phyloP scores from a whole-genome alignment of 2,113 vertebrate genomes.

The Larimichthys crocea region DNA sequence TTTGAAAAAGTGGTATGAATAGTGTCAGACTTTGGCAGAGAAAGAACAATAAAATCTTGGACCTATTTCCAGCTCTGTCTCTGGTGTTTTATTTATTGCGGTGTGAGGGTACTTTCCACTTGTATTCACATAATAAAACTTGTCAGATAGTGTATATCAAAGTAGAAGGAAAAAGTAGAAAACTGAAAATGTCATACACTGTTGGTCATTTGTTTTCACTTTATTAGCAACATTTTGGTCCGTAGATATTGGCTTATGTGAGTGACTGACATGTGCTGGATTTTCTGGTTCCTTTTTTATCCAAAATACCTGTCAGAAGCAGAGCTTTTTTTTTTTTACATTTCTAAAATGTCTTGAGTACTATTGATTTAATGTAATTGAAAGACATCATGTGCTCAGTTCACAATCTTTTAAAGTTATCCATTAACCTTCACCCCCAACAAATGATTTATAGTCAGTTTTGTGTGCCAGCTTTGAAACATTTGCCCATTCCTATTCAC shows the following conservation, averaged over 20 bases:
- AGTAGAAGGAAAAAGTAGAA: too few species aligned
- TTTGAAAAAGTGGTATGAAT: neutral
- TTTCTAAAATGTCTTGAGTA: neutral
- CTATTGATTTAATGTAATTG: neutral
- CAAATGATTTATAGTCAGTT: slow-evolving; percentile 1
- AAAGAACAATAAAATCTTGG: neutral
- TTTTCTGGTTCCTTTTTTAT: neutral
- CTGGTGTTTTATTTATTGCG: neutral
- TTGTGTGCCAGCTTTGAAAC: slow-evolving; percentile 3
- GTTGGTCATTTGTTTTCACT: neutral
- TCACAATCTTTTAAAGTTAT: slow-evolving; percentile 3
- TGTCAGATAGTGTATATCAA: too few species aligned
- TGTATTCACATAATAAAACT: neutral
- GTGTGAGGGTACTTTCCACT: too few species aligned
- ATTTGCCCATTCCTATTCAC: neutral
- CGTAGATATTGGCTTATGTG: neutral
- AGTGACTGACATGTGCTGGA: neutral
- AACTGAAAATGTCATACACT: neutral
- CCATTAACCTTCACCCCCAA: neutral
- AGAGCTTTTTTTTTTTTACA: neutral
- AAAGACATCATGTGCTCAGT: neutral
- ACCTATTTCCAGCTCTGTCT: neutral
- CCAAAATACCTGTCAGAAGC: neutral
- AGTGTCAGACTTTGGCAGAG: neutral
- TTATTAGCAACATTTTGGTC: neutral